Conservation (phyloP, 2,888 invertebrate genomes). For the Pycnomerus fuliginosus region DNA sequence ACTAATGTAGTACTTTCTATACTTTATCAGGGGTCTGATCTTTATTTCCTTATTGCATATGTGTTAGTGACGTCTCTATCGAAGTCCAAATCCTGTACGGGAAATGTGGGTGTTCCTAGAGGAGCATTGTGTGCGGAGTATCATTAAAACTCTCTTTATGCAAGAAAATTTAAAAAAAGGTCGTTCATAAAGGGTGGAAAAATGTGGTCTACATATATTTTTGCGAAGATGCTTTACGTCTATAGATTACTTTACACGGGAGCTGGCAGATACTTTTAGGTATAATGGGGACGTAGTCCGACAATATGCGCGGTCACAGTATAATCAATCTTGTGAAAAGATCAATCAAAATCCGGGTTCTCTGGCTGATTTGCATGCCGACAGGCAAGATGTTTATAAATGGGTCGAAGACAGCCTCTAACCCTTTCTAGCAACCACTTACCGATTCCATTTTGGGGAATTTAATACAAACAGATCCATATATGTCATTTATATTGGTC, state of each 20-base stretch:
- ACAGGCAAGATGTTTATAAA: constrained; percentile 55
- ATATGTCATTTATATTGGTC: no score
- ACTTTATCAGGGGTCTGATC: constrained; percentile 25
- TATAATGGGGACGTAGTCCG: constrained; percentile 37
- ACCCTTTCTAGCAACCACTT: constrained; percentile 39
- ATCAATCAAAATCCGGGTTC: constrained; percentile 54
- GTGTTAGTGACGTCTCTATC: constrained; percentile 11
- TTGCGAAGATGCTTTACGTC: no score
- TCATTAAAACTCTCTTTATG: no score
- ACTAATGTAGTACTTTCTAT: constrained; percentile 33
- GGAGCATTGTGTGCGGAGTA: not conserved
- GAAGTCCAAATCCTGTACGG: not conserved
- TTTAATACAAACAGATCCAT: constrained; percentile 33
- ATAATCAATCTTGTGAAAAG: constrained; percentile 54
- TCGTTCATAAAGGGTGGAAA: no score
- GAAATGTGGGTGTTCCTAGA: no score
- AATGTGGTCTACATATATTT: no score
- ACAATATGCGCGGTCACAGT: constrained; percentile 47
- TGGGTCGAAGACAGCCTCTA: constrained; percentile 50
- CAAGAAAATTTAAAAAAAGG: no score
- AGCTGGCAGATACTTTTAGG: constrained; percentile 19
- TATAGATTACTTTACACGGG: not conserved
- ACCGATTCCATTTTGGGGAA: constrained; percentile 35
- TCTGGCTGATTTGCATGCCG: constrained; percentile 55
- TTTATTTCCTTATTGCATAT: constrained; percentile 24